A percentile compares a stretch with the other conserved stretches of the same genome.
phyloP scores from a whole-genome alignment of 2,888 invertebrate genomes.

The Listrodromus nycthemerus region DNA sequence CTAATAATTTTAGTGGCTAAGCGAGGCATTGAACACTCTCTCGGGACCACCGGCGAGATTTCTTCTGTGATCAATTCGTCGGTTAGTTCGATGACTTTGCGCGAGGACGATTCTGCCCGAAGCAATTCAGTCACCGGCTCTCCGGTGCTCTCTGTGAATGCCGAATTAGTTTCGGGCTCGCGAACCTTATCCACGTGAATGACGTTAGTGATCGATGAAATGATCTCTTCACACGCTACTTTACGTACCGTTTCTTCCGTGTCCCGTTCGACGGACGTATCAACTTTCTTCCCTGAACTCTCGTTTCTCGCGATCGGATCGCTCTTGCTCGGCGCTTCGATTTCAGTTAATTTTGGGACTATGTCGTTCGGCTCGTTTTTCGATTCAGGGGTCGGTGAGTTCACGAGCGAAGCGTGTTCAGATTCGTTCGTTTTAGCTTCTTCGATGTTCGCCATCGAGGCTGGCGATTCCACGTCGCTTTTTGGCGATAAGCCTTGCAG shows the following conservation, averaged over 20 bases:
- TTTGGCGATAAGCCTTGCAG: constrained; percentile 77
- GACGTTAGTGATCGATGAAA: constrained; percentile 52
- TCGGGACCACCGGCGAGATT: constrained; percentile 9
- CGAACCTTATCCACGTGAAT: constrained; percentile 56
- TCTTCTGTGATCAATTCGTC: constrained; percentile 27
- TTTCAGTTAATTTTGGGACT: not conserved
- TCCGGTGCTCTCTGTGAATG: constrained; percentile 4
- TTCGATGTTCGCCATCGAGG: not conserved
- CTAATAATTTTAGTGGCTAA: constrained; percentile 12
- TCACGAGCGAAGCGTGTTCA: not conserved
- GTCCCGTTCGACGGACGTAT: not conserved
- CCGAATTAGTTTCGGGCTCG: constrained; percentile 51
- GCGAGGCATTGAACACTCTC: constrained; percentile 10
- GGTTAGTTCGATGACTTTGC: not conserved
- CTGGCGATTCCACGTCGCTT: constrained; percentile 29
- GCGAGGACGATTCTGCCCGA: constrained; percentile 14
- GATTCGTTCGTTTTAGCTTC: not conserved
- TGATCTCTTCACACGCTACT: constrained; percentile 35
- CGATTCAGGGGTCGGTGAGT: not conserved
- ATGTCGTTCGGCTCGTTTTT: not conserved
- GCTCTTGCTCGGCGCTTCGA: not conserved
- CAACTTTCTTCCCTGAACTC: constrained; percentile 10
- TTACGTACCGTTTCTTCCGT: constrained; percentile 57
- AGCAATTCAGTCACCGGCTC: constrained; percentile 4
- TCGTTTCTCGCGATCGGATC: constrained; percentile 12